phyloP scores from a whole-genome alignment of 2,888 invertebrate genomes.

The Euplexia lucipara region DNA sequence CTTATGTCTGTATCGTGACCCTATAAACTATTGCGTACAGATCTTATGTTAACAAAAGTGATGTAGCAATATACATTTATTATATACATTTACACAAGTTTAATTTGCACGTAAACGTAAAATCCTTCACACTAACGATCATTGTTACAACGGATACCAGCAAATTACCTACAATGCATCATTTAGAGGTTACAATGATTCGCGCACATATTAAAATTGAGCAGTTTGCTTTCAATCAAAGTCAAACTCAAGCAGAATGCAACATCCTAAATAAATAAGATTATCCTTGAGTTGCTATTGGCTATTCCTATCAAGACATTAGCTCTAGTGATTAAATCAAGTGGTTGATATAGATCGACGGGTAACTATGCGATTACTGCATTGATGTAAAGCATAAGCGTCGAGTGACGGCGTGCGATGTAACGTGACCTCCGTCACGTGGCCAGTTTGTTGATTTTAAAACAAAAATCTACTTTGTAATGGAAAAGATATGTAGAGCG shows the following conservation, averaged over 20 bases:
- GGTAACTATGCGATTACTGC: conserved; percentile 71
- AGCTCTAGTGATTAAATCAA: conserved; percentile 81
- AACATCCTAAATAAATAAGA: conserved; percentile 72
- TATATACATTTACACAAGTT: conserved; percentile 34
- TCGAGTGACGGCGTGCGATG: conserved; percentile 45
- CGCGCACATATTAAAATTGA: conserved; percentile 65
- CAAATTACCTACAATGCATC: conserved; percentile 49
- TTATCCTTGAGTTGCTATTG: conserved; percentile 82
- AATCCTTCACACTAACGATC: conserved; percentile 52
- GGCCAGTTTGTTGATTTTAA: conserved; percentile 53
- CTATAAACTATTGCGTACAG: conserved; percentile 37
- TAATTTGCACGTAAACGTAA: conserved; percentile 44
- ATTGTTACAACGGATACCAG: conserved; percentile 44
- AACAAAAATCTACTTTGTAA: conserved; percentile 58
- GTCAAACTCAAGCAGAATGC: conserved; percentile 65
- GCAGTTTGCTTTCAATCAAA: conserved; percentile 72
- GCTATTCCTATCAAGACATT: conserved; percentile 77
- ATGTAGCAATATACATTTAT: conserved; percentile 35
- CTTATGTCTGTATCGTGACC: conserved; percentile 37
- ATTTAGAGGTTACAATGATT: conserved; percentile 58
- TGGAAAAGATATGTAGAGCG: conserved; percentile 55
- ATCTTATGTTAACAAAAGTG: conserved; percentile 31
- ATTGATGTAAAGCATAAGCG: conserved; percentile 63
- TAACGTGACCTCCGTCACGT: conserved; percentile 63
- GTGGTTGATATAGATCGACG: conserved; percentile 80